These are phyloP conservation scores for Psittacula echo DNA, from an alignment of 2,797 vertebrate species.

Conservation along the genomic window DNA sequence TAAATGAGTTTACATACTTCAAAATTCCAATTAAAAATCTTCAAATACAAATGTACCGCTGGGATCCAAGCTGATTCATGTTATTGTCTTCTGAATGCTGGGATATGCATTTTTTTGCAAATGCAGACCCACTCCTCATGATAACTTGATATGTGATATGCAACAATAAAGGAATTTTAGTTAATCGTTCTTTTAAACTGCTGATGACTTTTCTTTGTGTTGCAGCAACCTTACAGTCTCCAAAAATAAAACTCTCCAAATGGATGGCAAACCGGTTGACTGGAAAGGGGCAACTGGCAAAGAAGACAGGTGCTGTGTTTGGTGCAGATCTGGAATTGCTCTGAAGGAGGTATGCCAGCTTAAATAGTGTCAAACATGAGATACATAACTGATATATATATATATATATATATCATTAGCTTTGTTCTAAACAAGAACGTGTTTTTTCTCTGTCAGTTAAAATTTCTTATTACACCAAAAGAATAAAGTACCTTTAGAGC, in stretches of 20 bases:
- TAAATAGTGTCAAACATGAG: neutral
- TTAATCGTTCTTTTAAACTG: neutral
- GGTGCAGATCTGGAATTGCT: neutral
- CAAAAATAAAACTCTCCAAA: neutral
- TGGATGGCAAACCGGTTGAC: neutral
- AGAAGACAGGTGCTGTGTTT: neutral
- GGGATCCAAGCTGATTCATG: neutral
- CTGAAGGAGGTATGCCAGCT: neutral
- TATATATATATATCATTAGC: neutral
- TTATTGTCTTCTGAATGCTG: neutral
- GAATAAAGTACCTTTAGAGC: neutral
- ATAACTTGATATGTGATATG: neutral
- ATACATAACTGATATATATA: neutral
- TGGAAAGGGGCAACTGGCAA: neutral
- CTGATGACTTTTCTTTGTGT: neutral
- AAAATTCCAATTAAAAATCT: constrained; percentile 33
- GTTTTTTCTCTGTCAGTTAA: neutral
- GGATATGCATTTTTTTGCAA: neutral
- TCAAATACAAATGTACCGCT: neutral
- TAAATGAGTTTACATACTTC: constrained; percentile 15
- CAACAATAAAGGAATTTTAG: neutral
- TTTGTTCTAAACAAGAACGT: neutral
- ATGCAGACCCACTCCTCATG: neutral
- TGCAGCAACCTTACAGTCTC: neutral
- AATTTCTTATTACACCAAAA: neutral